Percentiles rank a stretch among this genome's conserved stretches.
Evolutionary conservation across 2,888 invertebrate species (phyloP).

Genomic region (Acanthosoma haemorrhoidale): DNA sequence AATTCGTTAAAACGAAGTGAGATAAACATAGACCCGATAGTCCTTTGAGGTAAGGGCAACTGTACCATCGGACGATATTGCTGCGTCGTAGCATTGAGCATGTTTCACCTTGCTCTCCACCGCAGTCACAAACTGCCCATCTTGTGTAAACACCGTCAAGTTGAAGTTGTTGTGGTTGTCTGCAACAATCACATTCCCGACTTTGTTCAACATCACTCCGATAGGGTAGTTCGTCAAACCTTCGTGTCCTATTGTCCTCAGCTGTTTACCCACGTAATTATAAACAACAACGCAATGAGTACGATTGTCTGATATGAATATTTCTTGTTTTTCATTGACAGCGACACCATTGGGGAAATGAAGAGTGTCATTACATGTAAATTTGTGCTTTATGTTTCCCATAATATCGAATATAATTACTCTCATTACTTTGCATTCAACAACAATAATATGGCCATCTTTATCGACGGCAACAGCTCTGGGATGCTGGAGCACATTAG

Average conservation of each 20-base stretch:
- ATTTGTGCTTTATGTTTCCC: conserved; percentile 94
- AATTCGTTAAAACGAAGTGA: conserved; percentile 57
- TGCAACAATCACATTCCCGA: conserved; percentile 94
- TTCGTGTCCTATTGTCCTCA: conserved; percentile 96
- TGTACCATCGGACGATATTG: conserved; percentile 96
- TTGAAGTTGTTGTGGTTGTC: conserved; percentile 99
- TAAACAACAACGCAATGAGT: conserved; percentile 99
- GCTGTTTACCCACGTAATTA: conserved; percentile 92
- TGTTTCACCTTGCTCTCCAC: conserved; percentile 98
- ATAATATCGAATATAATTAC: conserved; percentile 98
- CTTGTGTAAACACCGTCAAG: conserved; percentile 95
- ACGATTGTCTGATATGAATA: conserved; percentile 99
- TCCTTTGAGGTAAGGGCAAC: conserved; percentile 99
- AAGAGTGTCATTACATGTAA: conserved; percentile 94
- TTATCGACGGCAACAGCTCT: conserved; percentile 98
- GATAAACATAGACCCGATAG: conserved; percentile 98
- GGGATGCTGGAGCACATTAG: conserved; percentile 96
- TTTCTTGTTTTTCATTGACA: conserved; percentile 98
- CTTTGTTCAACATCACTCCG: conserved; percentile 95
- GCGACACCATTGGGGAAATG: conserved; percentile 99
- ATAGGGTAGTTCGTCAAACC: conserved; percentile 99
- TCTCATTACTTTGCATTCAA: conserved; percentile 99
- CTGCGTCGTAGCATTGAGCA: conserved; percentile 99
- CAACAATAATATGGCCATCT: conserved; percentile 96
- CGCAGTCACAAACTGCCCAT: conserved; percentile 93